Conservation (phyloP, 2,888 invertebrate genomes). For the Watsonalla cultraria region DNA sequence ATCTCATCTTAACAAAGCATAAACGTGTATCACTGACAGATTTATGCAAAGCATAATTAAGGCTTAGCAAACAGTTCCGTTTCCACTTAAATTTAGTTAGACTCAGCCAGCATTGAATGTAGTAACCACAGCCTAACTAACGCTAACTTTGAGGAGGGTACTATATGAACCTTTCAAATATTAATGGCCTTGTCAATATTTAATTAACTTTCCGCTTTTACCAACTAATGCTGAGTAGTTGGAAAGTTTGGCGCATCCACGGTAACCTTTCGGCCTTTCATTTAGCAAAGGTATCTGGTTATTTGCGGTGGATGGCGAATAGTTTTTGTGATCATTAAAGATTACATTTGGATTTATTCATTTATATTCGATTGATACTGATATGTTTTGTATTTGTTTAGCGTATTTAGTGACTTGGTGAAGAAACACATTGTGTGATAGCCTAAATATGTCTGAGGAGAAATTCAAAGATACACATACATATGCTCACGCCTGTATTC, state of each 20-base stretch:
- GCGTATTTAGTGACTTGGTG: too few species aligned
- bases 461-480: too few species aligned
- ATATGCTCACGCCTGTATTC: too few species aligned
- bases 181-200: slow-evolving; percentile 2
- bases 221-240: not conserved
- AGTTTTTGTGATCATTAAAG: too few species aligned
- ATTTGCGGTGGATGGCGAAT: not conserved
- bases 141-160: slow-evolving; percentile 1
- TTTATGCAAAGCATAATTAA: not conserved
- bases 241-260: not conserved
- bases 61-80: not conserved
- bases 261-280: not conserved
- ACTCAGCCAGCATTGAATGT: not conserved
- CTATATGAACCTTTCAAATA: not conserved
- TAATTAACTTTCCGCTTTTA: slow-evolving; percentile 2
- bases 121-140: not conserved
- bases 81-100: not conserved
- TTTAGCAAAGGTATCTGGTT: not conserved
- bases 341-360: too few species aligned
- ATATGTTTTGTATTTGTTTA: too few species aligned
- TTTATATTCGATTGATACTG: too few species aligned
- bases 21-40: too few species aligned
- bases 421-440: too few species aligned
- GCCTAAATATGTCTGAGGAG: too few species aligned
- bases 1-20: too few species aligned